Base-by-base conservation (phyloP, 2,113 vertebrate species). In the Progne subis region DNA sequence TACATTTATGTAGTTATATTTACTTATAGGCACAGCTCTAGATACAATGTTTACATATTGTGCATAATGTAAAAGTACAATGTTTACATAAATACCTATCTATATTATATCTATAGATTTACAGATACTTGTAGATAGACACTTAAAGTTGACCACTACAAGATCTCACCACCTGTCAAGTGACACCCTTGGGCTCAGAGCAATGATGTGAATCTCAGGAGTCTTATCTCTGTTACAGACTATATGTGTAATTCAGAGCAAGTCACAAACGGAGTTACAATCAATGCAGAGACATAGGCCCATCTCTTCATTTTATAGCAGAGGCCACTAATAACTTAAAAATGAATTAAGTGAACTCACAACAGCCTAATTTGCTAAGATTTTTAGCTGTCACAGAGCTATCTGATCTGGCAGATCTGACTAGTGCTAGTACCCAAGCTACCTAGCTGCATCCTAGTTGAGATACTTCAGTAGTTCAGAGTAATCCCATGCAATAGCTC, bases 261-360 rank as follows among this genome's bases (percentile, higher is more conserved):
- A 74, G 63, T 57, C 64, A 70, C 41, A 28, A 53, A 39, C 31
- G 34, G 31, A 55, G n/a, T 65, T 88, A 31, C 7, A 67, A 26
- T 61, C 31, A 44, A 6, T 0, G 0, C n/a, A 61, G 37, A 75
- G 24, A n/a, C 32, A 16, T 8, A 55, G 18, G 3, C 57, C 4
- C 13, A 3, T n/a, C 11, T 93, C 72, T 80, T 59, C 13, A 15
- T 64, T 86, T 76, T 5, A 0, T 4, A 64, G 32, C 26, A 67
- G 59, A 80, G 63, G 72, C 49, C 49, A 72, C 32, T 72, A 47
- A 37, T 39, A 46, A 14, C 32, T 75, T 41, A 41, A 63, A 60
- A 4, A 8, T 28, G 34, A 68, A 9, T 26, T 29, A 41, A 63
- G 25, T 80, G 49, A 93, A 41, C 46, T 81, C 44, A 34, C 21